Conservation (phyloP, 2,888 invertebrate genomes). For the Aproaerema taeniolella region DNA sequence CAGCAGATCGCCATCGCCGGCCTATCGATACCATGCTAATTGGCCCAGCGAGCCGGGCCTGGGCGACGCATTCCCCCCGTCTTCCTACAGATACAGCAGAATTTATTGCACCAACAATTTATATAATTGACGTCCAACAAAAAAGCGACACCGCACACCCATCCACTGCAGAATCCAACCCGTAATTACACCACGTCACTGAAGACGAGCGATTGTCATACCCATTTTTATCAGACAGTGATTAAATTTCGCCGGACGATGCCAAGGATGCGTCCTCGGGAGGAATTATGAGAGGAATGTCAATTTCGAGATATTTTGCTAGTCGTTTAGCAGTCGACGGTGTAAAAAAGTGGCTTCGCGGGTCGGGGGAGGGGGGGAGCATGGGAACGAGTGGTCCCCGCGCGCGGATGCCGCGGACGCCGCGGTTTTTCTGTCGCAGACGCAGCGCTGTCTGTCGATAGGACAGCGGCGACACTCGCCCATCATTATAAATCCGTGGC, state of each 20-base stretch:
- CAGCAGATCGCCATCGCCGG: slow-evolving; percentile 66
- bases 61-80: slow-evolving; percentile 47
- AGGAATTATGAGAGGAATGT: slow-evolving; percentile 70
- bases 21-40: slow-evolving; percentile 77
- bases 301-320: slow-evolving; percentile 73
- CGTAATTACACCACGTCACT: slow-evolving; percentile 62
- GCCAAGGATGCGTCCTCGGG: slow-evolving; percentile 65
- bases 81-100: slow-evolving; percentile 69
- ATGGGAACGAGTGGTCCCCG: slow-evolving; percentile 60
- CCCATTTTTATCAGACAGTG: slow-evolving; percentile 51
- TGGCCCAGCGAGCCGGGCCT: slow-evolving; percentile 45
- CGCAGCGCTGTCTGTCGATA: slow-evolving; percentile 41
- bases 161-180: slow-evolving; percentile 54
- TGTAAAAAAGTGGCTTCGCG: slow-evolving; percentile 52
- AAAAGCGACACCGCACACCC: slow-evolving; percentile 70
- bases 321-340: slow-evolving; percentile 54
- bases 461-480: slow-evolving; percentile 60
- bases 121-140: slow-evolving; percentile 75
- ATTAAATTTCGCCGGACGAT: slow-evolving; percentile 55
- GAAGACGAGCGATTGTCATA: slow-evolving; percentile 47
- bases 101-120: slow-evolving; percentile 76
- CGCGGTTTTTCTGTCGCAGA: slow-evolving; percentile 51
- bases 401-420: slow-evolving; percentile 53
- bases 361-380: slow-evolving; percentile 32
- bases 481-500: slow-evolving; percentile 72